Conservation (phyloP, 2,888 invertebrate genomes). For the Andrena camellia region DNA sequence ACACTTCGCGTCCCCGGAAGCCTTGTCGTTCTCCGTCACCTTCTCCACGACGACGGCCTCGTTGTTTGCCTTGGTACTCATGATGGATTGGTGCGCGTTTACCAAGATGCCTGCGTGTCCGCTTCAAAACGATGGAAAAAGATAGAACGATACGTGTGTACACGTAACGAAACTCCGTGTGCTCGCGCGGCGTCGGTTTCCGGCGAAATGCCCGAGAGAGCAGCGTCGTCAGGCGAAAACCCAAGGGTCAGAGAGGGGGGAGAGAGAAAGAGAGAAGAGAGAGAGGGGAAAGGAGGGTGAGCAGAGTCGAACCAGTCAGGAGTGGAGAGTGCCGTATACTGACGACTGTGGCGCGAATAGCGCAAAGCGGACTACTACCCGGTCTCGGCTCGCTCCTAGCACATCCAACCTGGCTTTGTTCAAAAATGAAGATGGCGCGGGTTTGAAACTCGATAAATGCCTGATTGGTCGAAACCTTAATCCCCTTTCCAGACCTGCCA, state of each 20-base stretch:
- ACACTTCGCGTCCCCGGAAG: conserved; percentile 90
- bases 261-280: conserved; percentile 49
- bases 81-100: conserved; percentile 84
- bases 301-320: conserved; percentile 73
- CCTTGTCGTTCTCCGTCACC: conserved; percentile 92
- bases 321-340: conserved; percentile 84
- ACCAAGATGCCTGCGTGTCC: conserved; percentile 61
- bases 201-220: conserved; percentile 84
- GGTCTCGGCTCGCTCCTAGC: conserved; percentile 80
- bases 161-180: conserved; percentile 74
- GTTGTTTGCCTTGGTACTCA: conserved; percentile 94
- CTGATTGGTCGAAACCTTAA: conserved; percentile 81
- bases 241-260: conserved; percentile 67
- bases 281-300: conserved; percentile 61
- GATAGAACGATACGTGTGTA: conserved; percentile 61
- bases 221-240: conserved; percentile 82
- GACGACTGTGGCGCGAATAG: conserved; percentile 86
- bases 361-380: conserved; percentile 89
- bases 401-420: conserved; percentile 89
- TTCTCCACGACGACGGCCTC: conserved; percentile 93
- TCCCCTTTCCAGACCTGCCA: conserved; percentile 35
- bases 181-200: conserved; percentile 84
- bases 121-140: conserved; percentile 59
- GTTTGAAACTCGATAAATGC: conserved; percentile 86
- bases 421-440: conserved; percentile 95